Conservation (phyloP, 2,888 invertebrate species). For the Lithophane semibrunnea region DNA sequence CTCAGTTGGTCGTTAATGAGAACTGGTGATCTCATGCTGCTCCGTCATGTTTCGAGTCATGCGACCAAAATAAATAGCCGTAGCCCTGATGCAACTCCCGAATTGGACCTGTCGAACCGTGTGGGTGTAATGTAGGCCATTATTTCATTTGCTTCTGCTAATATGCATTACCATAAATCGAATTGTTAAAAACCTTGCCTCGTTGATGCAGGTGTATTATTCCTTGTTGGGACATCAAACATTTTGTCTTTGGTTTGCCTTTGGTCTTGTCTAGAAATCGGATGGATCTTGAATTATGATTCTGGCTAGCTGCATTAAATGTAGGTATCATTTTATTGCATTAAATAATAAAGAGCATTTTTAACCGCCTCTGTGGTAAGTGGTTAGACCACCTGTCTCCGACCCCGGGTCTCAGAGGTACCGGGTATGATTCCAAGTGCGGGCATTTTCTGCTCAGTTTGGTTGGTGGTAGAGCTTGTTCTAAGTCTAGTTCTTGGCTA, state of each 20-base stretch:
- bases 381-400: too few species aligned
- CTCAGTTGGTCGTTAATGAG: conserved; percentile 71
- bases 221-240: conserved; percentile 4
- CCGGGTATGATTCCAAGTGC: too few species aligned
- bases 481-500: too few species aligned
- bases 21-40: conserved; percentile 85
- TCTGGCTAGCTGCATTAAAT: neutral
- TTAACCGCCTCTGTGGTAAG: too few species aligned
- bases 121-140: conserved; percentile 75
- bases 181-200: conserved; percentile 28
- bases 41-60: conserved; percentile 84
- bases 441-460: too few species aligned
- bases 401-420: too few species aligned
- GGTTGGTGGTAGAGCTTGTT: too few species aligned
- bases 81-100: conserved; percentile 77
- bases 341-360: too few species aligned
- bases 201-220: neutral
- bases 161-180: conserved; percentile 56
- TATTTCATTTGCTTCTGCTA: conserved; percentile 65
- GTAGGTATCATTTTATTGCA: neutral
- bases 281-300: neutral
- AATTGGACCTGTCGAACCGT: conserved; percentile 75
- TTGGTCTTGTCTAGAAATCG: neutral
- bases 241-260: neutral
- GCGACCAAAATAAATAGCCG: conserved; percentile 82